Evolutionary conservation across 92 coral and sea anemone species (phyloP).

Genomic region (Porites cylindrica): DNA sequence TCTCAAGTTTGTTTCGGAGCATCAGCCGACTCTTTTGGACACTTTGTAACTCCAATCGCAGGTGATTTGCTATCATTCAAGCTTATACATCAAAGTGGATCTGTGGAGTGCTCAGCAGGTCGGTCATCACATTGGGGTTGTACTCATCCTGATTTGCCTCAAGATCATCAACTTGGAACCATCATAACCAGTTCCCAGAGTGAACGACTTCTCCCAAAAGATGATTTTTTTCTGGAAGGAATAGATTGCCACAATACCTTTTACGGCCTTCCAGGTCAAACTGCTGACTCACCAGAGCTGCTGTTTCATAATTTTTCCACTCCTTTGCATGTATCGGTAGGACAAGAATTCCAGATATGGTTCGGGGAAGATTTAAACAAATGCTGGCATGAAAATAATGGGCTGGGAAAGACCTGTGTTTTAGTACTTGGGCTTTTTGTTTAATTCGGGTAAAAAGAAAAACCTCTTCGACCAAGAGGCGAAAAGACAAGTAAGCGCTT

Average conservation of each 20-base stretch:
- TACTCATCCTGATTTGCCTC: rapidly evolving
- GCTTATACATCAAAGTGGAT: background rate
- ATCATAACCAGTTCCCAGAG: background rate
- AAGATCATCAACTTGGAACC: background rate
- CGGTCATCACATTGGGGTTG: constrained; percentile 4
- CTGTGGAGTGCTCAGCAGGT: background rate
- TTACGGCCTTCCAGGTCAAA: background rate
- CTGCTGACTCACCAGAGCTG: background rate
- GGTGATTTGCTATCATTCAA: constrained; percentile 18
- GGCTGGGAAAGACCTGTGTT: background rate
- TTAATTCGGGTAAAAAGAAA: background rate
- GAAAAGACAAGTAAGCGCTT: too few relatives aligned
- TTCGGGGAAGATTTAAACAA: background rate
- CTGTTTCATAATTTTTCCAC: constrained; percentile 5
- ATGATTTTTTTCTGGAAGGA: background rate
- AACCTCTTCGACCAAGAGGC: too few relatives aligned
- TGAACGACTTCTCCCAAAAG: background rate
- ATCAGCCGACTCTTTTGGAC: background rate
- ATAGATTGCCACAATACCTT: too few relatives aligned
- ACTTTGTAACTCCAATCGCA: background rate
- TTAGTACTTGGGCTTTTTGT: constrained; percentile 3
- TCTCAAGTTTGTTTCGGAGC: constrained; percentile 27
- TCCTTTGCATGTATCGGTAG: background rate
- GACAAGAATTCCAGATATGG: constrained; percentile 23
- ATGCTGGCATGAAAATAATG: background rate